phyloP scores from a whole-genome alignment of 2,797 vertebrate species.

The Coregonus suidteri region DNA sequence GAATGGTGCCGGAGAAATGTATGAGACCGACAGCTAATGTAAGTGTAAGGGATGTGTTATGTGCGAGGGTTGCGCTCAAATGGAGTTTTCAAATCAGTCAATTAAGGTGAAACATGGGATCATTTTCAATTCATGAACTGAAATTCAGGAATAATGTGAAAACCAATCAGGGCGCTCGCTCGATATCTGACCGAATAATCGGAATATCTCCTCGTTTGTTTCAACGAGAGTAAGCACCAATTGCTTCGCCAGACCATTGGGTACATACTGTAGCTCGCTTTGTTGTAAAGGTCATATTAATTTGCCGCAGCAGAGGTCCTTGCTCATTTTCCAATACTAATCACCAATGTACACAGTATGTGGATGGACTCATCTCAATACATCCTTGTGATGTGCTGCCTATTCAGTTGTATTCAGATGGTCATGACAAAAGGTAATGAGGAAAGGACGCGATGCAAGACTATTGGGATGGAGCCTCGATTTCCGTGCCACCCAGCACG shows the following conservation, averaged over 20 bases:
- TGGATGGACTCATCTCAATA: background rate
- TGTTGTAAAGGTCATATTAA: background rate
- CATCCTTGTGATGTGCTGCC: background rate
- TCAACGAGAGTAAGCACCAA: background rate
- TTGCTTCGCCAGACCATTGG: background rate
- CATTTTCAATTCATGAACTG: background rate
- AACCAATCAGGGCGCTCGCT: background rate
- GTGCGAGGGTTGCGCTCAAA: background rate
- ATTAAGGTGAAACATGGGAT: background rate
- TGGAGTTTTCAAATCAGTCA: background rate
- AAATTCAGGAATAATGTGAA: background rate
- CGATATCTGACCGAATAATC: background rate
- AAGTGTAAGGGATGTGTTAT: slow-evolving; percentile 5
- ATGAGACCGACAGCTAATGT: slow-evolving; percentile 15
- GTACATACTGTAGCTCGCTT: background rate
- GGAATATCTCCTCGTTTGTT: background rate
- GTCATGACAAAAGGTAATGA: background rate
- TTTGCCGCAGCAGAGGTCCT: background rate
- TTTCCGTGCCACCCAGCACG: background rate
- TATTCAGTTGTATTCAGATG: background rate
- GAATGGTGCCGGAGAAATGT: slow-evolving; percentile 53
- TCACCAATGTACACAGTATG: background rate
- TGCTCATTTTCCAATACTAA: background rate
- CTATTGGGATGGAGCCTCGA: background rate
- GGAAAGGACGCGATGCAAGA: background rate